These are phyloP conservation scores for Stegodyphus mimosarum DNA, from an alignment of 1,140 invertebrate species.

Conservation along the genomic window DNA sequence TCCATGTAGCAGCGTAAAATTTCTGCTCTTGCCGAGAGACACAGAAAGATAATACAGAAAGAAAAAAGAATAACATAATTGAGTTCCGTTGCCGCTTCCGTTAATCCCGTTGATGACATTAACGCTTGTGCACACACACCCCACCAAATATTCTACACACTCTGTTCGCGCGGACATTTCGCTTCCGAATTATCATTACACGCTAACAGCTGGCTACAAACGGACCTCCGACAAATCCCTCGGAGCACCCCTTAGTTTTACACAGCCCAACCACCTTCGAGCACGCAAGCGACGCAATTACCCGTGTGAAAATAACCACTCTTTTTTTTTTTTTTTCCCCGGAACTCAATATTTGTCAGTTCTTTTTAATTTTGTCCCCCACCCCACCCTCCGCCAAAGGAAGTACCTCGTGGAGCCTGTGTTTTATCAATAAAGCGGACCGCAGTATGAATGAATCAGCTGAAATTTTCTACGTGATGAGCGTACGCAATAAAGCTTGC, in stretches of 20 bases:
- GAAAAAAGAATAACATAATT: slow-evolving; percentile 20
- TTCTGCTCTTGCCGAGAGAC: too few species aligned
- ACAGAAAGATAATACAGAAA: too few species aligned
- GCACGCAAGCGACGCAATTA: slow-evolving; percentile 32
- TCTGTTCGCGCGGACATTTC: neutral
- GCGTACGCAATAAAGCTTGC: neutral
- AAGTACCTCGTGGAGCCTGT: neutral
- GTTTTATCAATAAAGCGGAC: slow-evolving; percentile 30
- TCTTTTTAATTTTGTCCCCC: too few species aligned
- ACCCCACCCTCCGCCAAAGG: neutral
- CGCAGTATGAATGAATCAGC: slow-evolving; percentile 6
- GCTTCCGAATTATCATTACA: slow-evolving; percentile 41
- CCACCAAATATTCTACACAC: neutral
- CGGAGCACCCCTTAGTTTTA: neutral
- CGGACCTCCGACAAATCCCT: too few species aligned
- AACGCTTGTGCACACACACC: slow-evolving; percentile 2
- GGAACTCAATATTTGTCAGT: too few species aligned
- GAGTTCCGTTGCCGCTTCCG: slow-evolving; percentile 52
- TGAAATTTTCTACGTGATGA: neutral
- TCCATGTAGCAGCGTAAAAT: too few species aligned
- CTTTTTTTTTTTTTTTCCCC: neutral
- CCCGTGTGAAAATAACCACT: slow-evolving; percentile 24
- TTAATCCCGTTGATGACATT: slow-evolving; percentile 52
- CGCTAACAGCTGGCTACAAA: slow-evolving; percentile 31
- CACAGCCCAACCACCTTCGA: neutral